Evolutionary conservation across 2,113 vertebrate species (phyloP).

Genomic region (Otocyon megalotis): DNA sequence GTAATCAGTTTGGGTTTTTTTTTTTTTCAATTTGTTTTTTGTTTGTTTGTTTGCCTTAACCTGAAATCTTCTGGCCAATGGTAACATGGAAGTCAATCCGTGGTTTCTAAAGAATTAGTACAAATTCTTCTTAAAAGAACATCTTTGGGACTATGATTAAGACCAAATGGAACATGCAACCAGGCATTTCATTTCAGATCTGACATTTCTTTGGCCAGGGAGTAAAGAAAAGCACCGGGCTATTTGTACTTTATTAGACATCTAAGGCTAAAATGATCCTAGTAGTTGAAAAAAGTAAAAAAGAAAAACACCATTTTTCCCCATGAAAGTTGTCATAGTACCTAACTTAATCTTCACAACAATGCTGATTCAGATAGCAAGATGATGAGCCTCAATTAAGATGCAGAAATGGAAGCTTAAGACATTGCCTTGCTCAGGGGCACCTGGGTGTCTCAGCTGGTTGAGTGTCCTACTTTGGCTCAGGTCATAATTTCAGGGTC

Average conservation of each 20-base stretch:
- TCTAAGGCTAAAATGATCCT: neutral
- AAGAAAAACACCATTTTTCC: neutral
- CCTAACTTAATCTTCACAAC: neutral
- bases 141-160: constrained; percentile 29
- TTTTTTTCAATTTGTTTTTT: neutral
- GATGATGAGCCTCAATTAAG: neutral
- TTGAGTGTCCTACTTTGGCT: neutral
- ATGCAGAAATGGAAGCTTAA: neutral
- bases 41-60: constrained; percentile 34
- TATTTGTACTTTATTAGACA: constrained; percentile 6
- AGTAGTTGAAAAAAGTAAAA: neutral
- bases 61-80: neutral
- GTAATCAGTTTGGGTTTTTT: neutral
- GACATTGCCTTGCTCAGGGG: neutral
- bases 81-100: neutral
- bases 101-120: constrained; percentile 21
- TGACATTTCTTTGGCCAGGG: neutral
- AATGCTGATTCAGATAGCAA: neutral
- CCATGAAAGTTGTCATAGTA: neutral
- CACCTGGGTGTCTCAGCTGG: neutral
- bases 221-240: neutral
- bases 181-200: neutral
- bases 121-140: constrained; percentile 38
- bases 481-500: neutral
- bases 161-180: neutral